Percentiles rank a stretch among this genome's conserved stretches.
Conservation (phyloP, 2,888 invertebrate species). For the Graphium colonna region DNA sequence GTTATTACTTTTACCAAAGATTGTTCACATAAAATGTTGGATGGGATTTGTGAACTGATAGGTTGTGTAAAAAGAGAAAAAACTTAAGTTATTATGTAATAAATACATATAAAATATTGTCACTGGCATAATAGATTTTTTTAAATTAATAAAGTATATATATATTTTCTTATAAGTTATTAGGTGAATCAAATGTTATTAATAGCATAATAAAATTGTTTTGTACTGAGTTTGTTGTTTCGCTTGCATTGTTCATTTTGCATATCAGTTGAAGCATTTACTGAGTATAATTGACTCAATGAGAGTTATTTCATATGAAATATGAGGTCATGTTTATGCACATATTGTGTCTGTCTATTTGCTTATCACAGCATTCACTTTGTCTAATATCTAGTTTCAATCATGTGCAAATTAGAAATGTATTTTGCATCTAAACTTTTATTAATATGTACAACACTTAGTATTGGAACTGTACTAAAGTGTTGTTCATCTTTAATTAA, state of each 20-base stretch:
- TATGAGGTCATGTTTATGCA: constrained; percentile 9
- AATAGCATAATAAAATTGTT: constrained; percentile 15
- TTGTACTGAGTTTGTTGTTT: constrained; percentile 5
- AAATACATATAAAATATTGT: background rate
- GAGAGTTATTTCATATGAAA: constrained; percentile 14
- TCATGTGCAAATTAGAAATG: background rate
- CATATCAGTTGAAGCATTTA: background rate
- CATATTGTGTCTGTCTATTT: background rate
- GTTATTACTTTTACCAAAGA: constrained; percentile 20
- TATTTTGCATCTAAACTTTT: too few relatives aligned
- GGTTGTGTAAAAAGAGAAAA: background rate
- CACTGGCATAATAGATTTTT: background rate
- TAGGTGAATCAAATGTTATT: constrained; percentile 6
- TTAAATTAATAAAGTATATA: background rate
- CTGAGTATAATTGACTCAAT: constrained; percentile 2
- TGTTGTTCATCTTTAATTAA: too few relatives aligned
- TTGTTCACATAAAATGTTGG: constrained; percentile 3
- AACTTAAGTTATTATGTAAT: background rate
- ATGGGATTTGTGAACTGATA: background rate
- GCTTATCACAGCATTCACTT: background rate
- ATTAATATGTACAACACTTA: too few relatives aligned
- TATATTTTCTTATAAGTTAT: background rate
- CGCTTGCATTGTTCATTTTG: background rate
- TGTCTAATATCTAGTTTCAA: background rate
- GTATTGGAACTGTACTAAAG: too few relatives aligned